phyloP scores from a whole-genome alignment of 2,797 vertebrate species.

The Masticophis lateralis region DNA sequence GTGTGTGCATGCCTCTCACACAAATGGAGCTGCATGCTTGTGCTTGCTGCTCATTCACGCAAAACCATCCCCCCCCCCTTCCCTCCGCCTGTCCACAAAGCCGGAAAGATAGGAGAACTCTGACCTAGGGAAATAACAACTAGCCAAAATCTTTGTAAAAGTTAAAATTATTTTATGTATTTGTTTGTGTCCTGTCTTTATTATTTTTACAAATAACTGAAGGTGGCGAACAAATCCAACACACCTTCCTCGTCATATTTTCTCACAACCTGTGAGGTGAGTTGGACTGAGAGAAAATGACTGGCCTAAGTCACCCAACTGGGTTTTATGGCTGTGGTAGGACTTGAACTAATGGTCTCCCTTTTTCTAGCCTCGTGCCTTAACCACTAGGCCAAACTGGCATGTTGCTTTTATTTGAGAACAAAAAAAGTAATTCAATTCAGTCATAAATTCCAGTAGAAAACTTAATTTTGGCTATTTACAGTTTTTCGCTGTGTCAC shows the following conservation, averaged over 20 bases:
- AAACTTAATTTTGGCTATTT: not conserved
- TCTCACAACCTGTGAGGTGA: not conserved
- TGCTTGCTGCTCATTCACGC: not conserved
- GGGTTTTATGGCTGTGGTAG: not conserved
- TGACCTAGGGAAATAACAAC: not conserved
- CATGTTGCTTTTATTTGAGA: not conserved
- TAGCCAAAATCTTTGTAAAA: not conserved
- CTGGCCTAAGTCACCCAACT: not conserved
- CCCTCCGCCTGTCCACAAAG: not conserved
- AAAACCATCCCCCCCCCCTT: not conserved
- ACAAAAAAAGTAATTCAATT: not conserved
- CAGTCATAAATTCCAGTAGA: not conserved
- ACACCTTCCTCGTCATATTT: not conserved
- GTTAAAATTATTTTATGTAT: not conserved
- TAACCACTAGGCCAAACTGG: not conserved
- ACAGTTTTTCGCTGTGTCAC: not conserved
- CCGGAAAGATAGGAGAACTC: not conserved
- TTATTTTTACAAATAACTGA: not conserved
- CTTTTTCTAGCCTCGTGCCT: not conserved
- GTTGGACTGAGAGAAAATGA: not conserved
- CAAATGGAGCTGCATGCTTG: not conserved
- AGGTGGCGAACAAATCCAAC: not conserved
- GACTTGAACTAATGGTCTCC: not conserved
- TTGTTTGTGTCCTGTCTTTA: not conserved
- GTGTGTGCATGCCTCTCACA: too few species aligned